Evolutionary conservation across 2,797 vertebrate genomes (phyloP).

Genomic region (Poecile montanus): DNA sequence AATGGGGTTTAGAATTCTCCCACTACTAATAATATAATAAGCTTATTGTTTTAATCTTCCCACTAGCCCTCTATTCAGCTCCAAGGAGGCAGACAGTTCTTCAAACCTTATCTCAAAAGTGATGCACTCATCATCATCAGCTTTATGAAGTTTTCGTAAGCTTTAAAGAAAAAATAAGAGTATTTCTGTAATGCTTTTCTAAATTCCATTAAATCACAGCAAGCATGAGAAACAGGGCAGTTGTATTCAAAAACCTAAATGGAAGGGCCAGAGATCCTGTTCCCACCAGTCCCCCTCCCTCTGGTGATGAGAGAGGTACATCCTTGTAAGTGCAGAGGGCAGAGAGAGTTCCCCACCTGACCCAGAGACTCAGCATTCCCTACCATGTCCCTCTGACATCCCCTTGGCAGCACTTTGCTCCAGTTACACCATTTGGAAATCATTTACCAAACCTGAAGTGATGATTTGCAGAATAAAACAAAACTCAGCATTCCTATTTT

Average conservation of each 20-base stretch:
- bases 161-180: not conserved
- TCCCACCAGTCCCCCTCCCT: not conserved
- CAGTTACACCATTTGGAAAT: not conserved
- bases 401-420: not conserved
- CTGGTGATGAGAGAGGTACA: not conserved
- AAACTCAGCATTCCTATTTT: not conserved
- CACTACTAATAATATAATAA: conserved; percentile 60
- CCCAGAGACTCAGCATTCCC: not conserved
- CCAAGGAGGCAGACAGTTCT: conserved; percentile 31
- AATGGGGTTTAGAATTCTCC: conserved; percentile 59
- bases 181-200: not conserved
- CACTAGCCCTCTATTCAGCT: conserved; percentile 33
- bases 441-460: not conserved
- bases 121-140: not conserved
- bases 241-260: not conserved
- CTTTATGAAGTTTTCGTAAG: not conserved
- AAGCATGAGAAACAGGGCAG: not conserved
- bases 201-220: not conserved
- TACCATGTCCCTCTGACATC: not conserved
- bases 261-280: not conserved
- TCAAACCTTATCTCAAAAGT: conserved; percentile 30
- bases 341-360: not conserved
- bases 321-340: not conserved
- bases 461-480: not conserved
- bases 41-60: conserved; percentile 60